Evolutionary conservation across 2,797 vertebrate genomes (phyloP).

Genomic region (Gymnoscopelus braueri): DNA sequence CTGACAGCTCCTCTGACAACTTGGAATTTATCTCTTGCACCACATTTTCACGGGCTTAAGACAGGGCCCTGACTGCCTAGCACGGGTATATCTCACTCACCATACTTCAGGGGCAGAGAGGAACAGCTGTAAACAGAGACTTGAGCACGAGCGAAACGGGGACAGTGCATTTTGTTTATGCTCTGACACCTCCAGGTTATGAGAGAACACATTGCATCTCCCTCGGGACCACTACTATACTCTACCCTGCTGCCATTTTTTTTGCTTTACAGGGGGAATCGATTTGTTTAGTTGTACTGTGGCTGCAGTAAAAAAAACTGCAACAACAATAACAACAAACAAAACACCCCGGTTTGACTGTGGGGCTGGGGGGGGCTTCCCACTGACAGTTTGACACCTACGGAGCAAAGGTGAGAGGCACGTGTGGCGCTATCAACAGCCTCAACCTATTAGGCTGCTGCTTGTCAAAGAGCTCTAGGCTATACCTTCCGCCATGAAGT

Average conservation of each 20-base stretch:
- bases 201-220: slow-evolving; percentile 34
- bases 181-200: slow-evolving; percentile 49
- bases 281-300: slow-evolving; percentile 53
- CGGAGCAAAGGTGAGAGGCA: slow-evolving; percentile 65
- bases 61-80: slow-evolving; percentile 40
- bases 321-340: neutral
- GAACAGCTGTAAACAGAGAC: slow-evolving; percentile 64
- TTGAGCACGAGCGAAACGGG: slow-evolving; percentile 24
- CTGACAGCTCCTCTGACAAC: slow-evolving; percentile 79
- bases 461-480: slow-evolving; percentile 57
- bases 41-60: slow-evolving; percentile 70
- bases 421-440: slow-evolving; percentile 70
- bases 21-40: slow-evolving; percentile 77
- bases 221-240: neutral
- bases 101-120: slow-evolving; percentile 48
- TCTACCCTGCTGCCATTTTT: slow-evolving; percentile 27
- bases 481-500: too few relatives aligned
- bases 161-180: slow-evolving; percentile 53
- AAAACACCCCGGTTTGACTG: too few relatives aligned
- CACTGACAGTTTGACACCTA: slow-evolving; percentile 68
- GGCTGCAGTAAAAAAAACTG: slow-evolving; percentile 34
- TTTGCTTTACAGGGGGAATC: slow-evolving; percentile 29
- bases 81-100: slow-evolving; percentile 55
- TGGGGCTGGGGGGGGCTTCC: slow-evolving; percentile 28
- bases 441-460: slow-evolving; percentile 67